These are phyloP conservation scores for Apostichopus californicus DNA, from an alignment of 35 echinoderm and acorn worm genomes.

Conservation along the genomic window DNA sequence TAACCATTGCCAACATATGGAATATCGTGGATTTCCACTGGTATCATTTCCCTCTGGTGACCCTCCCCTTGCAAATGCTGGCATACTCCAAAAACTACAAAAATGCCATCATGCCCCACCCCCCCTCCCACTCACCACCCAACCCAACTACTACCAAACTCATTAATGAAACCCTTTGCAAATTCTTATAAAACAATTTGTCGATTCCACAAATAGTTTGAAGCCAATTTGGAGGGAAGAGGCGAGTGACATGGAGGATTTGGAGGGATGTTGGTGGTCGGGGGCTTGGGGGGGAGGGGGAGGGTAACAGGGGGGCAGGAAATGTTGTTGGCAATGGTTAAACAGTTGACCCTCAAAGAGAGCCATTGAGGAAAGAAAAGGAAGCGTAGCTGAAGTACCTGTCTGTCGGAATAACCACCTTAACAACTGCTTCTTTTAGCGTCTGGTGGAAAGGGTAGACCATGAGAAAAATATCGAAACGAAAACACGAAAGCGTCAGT, in stretches of 20 bases:
- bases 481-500: constrained; percentile 98
- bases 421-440: constrained; percentile 99
- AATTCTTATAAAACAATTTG: too few species aligned
- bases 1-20: constrained; percentile 35
- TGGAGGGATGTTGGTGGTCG: neutral
- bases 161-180: too few species aligned
- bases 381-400: constrained; percentile 80
- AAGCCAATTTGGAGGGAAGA: too few species aligned
- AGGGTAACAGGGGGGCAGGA: neutral
- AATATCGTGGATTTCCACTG: neutral
- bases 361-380: constrained; percentile 36
- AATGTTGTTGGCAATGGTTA: constrained; percentile 45
- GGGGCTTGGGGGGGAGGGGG: neutral
- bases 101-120: too few species aligned
- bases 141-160: too few species aligned
- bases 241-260: too few species aligned
- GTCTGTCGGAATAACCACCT: constrained; percentile 99
- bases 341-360: constrained; percentile 28
- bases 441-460: constrained; percentile 90
- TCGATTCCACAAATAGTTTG: too few species aligned
- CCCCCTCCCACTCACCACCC: too few species aligned
- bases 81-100: too few species aligned
- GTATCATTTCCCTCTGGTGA: too few species aligned
- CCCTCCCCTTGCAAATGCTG: too few species aligned
- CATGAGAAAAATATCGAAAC: constrained; percentile 86